phyloP scores from a whole-genome alignment of 2,797 vertebrate genomes.

The Lutjanus campechanus region DNA sequence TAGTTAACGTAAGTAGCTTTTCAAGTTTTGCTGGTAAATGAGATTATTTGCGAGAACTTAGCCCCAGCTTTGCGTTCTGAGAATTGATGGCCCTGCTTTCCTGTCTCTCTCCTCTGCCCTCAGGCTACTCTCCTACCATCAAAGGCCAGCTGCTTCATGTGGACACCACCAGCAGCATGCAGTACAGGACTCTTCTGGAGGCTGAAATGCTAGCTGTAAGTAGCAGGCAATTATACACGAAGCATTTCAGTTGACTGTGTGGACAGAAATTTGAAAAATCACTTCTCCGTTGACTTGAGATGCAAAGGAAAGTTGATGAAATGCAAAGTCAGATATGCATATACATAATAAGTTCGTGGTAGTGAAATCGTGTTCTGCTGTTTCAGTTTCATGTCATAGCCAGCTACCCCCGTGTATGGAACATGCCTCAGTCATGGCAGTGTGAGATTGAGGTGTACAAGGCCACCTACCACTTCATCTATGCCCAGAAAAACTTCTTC shows the following conservation, averaged over 20 bases:
- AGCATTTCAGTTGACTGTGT: neutral
- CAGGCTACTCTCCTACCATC: slow-evolving; percentile 96
- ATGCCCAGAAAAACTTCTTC: slow-evolving; percentile 99
- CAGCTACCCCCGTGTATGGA: slow-evolving; percentile 95
- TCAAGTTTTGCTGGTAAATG: slow-evolving; percentile 2
- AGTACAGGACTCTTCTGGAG: slow-evolving; percentile 96
- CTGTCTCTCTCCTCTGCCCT: slow-evolving; percentile 13
- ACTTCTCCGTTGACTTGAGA: neutral
- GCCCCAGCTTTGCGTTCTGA: neutral
- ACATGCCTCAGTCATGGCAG: slow-evolving; percentile 99
- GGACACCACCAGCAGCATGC: slow-evolving; percentile 99
- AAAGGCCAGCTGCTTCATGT: slow-evolving; percentile 98
- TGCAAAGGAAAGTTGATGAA: neutral
- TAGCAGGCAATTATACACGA: slow-evolving; percentile 34
- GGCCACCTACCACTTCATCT: slow-evolving; percentile 99
- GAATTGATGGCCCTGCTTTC: slow-evolving; percentile 31
- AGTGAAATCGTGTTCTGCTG: neutral
- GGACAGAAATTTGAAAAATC: neutral
- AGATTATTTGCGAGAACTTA: neutral
- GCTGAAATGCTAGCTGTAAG: slow-evolving; percentile 99
- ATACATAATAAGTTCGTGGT: no score
- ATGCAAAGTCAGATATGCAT: neutral
- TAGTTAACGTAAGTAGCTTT: slow-evolving; percentile 13
- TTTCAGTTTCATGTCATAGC: slow-evolving; percentile 96
- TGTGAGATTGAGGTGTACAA: slow-evolving; percentile 99